A percentile compares a stretch with the other conserved stretches of the same genome.
Conservation (phyloP, 2,113 vertebrate species). For the Phasianus colchicus region DNA sequence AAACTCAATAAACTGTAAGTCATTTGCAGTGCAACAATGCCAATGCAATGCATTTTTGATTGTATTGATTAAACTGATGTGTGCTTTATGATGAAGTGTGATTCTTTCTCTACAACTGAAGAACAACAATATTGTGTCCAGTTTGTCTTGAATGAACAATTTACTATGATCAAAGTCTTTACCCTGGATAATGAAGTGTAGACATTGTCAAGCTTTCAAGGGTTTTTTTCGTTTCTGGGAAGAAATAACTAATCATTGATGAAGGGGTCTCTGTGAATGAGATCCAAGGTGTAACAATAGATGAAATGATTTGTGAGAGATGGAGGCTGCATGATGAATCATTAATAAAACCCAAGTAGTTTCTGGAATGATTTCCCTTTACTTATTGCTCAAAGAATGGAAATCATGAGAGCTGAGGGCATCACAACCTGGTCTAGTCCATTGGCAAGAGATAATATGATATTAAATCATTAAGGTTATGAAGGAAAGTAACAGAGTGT, state of each 20-base stretch:
- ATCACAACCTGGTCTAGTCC: not conserved
- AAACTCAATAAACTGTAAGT: not conserved
- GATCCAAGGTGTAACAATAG: conserved; percentile 15
- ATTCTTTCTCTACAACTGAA: not conserved
- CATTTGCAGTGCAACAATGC: not conserved
- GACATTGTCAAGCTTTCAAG: not conserved
- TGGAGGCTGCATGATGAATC: conserved; percentile 36
- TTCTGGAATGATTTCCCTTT: conserved; percentile 16
- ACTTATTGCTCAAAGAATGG: conserved; percentile 12
- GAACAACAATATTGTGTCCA: not conserved
- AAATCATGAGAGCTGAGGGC: not conserved
- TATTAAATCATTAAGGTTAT: not conserved
- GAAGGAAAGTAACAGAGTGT: not conserved
- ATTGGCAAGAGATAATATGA: not conserved
- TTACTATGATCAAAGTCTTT: not conserved
- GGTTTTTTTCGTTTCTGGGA: not conserved
- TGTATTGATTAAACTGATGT: not conserved
- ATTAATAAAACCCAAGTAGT: conserved; percentile 43
- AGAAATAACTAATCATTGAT: not conserved
- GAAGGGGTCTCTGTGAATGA: not conserved
- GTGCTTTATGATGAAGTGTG: not conserved
- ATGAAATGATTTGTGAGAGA: conserved; percentile 10
- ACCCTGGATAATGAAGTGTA: conserved; percentile 7
- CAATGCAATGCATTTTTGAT: not conserved
- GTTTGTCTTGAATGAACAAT: not conserved